These are phyloP conservation scores for Sericinus montela DNA, from an alignment of 2,888 invertebrate genomes.

Conservation along the genomic window DNA sequence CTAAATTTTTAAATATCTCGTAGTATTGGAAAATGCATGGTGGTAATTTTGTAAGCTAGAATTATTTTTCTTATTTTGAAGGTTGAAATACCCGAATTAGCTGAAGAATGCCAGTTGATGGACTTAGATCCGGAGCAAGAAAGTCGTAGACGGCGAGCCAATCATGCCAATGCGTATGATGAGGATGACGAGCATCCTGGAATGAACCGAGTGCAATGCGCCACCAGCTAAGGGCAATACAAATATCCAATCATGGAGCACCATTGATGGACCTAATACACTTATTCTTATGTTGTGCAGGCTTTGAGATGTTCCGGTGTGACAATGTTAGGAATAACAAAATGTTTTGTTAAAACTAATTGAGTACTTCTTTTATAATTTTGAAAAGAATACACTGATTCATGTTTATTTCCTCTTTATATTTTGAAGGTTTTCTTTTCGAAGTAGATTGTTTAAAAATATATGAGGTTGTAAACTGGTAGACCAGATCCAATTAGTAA, in stretches of 20 bases:
- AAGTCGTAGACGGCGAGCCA: slow-evolving; percentile 81
- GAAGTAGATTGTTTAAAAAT: no score
- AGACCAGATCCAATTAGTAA: no score
- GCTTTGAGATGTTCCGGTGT: background rate
- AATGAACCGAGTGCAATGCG: slow-evolving; percentile 87
- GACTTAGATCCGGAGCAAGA: slow-evolving; percentile 90
- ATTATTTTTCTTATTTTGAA: slow-evolving; percentile 25
- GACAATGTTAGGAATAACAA: background rate
- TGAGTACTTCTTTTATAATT: no score
- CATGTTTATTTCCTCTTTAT: no score
- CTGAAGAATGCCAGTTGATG: slow-evolving; percentile 85
- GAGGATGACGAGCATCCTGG: slow-evolving; percentile 86
- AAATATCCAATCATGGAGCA: background rate
- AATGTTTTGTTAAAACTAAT: no score
- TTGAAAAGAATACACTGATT: no score
- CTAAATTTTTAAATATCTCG: no score
- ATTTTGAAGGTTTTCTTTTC: no score
- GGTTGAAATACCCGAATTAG: slow-evolving; percentile 84
- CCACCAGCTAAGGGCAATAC: slow-evolving; percentile 80
- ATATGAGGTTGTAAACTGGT: no score
- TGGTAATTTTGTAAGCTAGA: no score
- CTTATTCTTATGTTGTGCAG: background rate
- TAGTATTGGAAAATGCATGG: no score
- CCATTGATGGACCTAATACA: slow-evolving; percentile 20
- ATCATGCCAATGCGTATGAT: slow-evolving; percentile 83